phyloP scores from a whole-genome alignment of 2,113 vertebrate species.

The Onychorhynchus coronatus region DNA sequence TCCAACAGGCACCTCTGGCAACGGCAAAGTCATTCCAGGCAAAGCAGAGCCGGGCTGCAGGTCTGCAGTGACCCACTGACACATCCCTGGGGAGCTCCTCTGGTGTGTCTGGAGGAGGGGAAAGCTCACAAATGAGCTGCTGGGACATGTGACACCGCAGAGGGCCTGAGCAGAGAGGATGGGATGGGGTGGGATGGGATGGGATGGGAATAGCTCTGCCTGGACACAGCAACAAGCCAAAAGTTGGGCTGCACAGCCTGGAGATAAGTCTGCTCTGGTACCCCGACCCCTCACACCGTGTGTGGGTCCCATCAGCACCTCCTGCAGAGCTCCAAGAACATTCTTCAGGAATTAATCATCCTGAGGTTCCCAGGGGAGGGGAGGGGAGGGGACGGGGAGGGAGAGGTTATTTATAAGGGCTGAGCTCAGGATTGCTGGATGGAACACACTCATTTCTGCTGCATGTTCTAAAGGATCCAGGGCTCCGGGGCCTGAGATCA shows the following conservation, averaged over 20 bases:
- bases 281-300: background rate
- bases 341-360: background rate
- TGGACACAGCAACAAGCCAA: background rate
- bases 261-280: background rate
- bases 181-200: background rate
- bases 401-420: conserved; percentile 4
- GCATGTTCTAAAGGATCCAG: background rate
- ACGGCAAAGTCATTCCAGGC: fast-evolving
- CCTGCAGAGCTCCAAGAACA: background rate
- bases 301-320: background rate
- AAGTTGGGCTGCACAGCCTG: background rate
- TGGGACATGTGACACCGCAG: background rate
- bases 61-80: background rate
- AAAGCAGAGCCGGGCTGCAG: background rate
- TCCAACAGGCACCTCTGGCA: background rate
- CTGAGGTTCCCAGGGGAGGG: background rate
- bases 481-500: conserved; percentile 6
- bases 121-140: background rate
- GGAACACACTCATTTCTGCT: background rate
- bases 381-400: background rate
- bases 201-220: background rate
- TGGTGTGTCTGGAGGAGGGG: background rate
- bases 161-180: background rate
- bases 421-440: conserved; percentile 14
- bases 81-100: background rate